phyloP scores from a whole-genome alignment of 2,797 vertebrate species.

The Sebastes aleutianus region DNA sequence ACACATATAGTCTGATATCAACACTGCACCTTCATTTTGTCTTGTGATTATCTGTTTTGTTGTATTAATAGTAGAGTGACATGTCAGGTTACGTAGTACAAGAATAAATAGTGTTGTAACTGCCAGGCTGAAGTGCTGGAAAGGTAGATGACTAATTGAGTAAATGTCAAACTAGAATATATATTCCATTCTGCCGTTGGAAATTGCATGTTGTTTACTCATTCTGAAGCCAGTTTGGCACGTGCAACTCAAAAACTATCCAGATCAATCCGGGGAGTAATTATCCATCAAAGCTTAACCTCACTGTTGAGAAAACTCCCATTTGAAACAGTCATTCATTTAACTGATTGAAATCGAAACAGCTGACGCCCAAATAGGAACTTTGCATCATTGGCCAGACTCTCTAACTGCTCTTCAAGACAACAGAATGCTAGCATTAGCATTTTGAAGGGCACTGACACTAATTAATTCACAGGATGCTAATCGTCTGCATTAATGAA shows the following conservation, averaged over 20 bases:
- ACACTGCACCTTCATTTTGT: background rate
- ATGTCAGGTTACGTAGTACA: background rate
- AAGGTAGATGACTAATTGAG: background rate
- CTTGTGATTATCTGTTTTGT: background rate
- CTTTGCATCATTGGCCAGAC: slow-evolving; percentile 73
- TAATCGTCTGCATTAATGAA: slow-evolving; percentile 84
- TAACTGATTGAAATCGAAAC: slow-evolving; percentile 48
- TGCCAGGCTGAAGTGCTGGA: background rate
- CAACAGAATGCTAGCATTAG: slow-evolving; percentile 82
- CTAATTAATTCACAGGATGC: slow-evolving; percentile 84
- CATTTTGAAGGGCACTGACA: slow-evolving; percentile 85
- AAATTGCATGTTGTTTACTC: background rate
- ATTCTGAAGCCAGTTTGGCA: background rate
- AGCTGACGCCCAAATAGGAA: slow-evolving; percentile 71
- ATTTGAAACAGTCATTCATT: slow-evolving; percentile 26
- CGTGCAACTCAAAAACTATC: slow-evolving; percentile 29
- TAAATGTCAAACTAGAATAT: background rate
- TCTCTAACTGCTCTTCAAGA: slow-evolving; percentile 67
- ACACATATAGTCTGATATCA: background rate
- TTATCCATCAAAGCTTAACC: background rate
- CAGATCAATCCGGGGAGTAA: background rate
- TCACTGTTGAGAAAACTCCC: slow-evolving; percentile 17
- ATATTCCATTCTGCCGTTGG: background rate
- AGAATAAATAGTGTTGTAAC: background rate
- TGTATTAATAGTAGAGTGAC: background rate